Evolutionary conservation across 2,113 vertebrate genomes (phyloP).

Genomic region (Psophia crepitans): DNA sequence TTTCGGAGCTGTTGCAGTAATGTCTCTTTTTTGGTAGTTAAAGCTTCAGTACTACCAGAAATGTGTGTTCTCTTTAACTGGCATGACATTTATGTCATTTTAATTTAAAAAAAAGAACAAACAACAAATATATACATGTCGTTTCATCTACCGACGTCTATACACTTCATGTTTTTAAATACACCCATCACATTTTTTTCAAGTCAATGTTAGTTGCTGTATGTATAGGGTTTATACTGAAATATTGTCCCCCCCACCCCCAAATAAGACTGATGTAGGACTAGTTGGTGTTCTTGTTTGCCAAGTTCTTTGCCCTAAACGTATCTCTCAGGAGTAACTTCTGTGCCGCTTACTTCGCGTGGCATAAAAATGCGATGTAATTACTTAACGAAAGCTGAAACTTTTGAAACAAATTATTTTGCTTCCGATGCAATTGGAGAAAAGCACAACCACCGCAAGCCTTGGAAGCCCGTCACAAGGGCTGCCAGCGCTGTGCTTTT

Average conservation of each 20-base stretch:
- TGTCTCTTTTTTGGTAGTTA: not conserved
- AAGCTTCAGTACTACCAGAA: not conserved
- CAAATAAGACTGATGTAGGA: not conserved
- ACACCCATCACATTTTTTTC: not conserved
- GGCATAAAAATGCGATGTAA: not conserved
- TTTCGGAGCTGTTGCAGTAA: not conserved
- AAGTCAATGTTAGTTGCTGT: not conserved
- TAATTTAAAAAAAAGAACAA: not conserved
- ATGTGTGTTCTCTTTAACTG: not conserved
- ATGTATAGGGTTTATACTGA: not conserved
- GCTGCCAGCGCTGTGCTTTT: not conserved
- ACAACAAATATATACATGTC: no score
- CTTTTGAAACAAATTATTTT: fast-evolving
- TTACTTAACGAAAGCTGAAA: not conserved
- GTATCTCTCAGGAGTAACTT: fast-evolving
- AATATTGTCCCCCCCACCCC: not conserved
- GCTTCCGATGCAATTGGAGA: not conserved
- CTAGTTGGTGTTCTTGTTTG: not conserved
- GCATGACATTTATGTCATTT: not conserved
- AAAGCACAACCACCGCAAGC: not conserved
- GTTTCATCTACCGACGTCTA: not conserved
- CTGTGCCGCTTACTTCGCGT: not conserved
- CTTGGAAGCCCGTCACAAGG: not conserved
- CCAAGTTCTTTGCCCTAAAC: not conserved
- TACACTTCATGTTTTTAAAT: not conserved